These are phyloP conservation scores for Cetoscarus ocellatus DNA, from an alignment of 2,797 vertebrate species.

Conservation along the genomic window DNA sequence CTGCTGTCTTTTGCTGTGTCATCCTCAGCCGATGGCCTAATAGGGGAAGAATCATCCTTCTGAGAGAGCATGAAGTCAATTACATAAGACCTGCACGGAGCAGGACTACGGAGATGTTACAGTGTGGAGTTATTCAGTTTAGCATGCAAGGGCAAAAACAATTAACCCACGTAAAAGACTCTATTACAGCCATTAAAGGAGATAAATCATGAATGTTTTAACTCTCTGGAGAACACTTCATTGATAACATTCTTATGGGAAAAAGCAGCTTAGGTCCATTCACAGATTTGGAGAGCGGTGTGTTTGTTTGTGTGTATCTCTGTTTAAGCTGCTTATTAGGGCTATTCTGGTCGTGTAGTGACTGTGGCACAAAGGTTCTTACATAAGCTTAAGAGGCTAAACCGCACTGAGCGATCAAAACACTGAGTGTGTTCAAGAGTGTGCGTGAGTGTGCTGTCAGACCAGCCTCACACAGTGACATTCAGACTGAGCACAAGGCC, in stretches of 20 bases:
- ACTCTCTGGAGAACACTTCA: conserved; percentile 21
- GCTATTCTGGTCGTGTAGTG: conserved; percentile 61
- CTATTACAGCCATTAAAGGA: conserved; percentile 9
- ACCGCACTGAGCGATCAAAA: conserved; percentile 38
- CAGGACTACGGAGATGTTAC: conserved; percentile 10
- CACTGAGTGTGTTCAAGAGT: conserved; percentile 14
- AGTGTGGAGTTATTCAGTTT: neutral
- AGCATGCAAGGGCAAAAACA: conserved; percentile 18
- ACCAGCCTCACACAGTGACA: conserved; percentile 55
- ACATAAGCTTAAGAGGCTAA: conserved; percentile 55
- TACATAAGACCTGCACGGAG: conserved; percentile 58
- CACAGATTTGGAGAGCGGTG: conserved; percentile 21
- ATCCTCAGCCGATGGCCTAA: conserved; percentile 55
- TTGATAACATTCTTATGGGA: conserved; percentile 26
- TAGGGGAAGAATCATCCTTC: conserved; percentile 58
- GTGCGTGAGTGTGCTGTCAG: conserved; percentile 22
- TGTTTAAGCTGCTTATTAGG: conserved; percentile 66
- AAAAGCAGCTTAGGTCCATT: conserved; percentile 44
- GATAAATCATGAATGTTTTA: conserved; percentile 15
- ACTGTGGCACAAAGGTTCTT: conserved; percentile 61
- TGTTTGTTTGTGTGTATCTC: conserved; percentile 29
- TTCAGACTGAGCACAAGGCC: conserved; percentile 60
- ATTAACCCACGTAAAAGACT: conserved; percentile 2
- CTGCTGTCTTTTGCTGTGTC: conserved; percentile 54
- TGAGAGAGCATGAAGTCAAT: conserved; percentile 45